Conservation (phyloP, 2,888 invertebrate species). For the Pelosia muscerda region DNA sequence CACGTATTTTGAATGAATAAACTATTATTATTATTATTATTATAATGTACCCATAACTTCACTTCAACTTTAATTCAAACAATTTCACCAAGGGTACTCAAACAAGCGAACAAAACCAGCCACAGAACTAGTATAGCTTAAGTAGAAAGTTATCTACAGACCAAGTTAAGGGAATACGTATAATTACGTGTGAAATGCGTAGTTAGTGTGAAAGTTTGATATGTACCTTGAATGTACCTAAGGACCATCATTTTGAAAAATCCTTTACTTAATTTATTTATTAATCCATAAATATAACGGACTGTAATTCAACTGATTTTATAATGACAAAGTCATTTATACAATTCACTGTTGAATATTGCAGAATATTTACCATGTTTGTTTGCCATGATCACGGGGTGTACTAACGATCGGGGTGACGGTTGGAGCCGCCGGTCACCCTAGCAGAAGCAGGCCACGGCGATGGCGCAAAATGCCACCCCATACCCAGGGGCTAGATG, state of each 20-base stretch:
- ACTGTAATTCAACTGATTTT: no score
- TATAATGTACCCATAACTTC: not conserved
- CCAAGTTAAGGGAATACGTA: conserved; percentile 21
- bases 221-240: conserved; percentile 3
- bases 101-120: not conserved
- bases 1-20: no score
- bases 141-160: conserved; percentile 15
- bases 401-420: no score
- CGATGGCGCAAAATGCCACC: no score
- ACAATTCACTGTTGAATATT: no score
- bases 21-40: no score
- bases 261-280: not conserved
- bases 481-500: no score
- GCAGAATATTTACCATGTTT: no score
- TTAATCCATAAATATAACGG: not conserved
- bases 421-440: no score
- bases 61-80: not conserved
- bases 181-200: conserved; percentile 26
- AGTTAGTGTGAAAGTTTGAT: conserved; percentile 14
- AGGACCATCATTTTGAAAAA: conserved; percentile 1
- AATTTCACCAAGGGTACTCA: not conserved
- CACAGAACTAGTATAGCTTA: not conserved
- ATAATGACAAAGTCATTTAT: no score
- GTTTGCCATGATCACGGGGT: no score
- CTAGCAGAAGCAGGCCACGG: no score